Conservation (phyloP, 2,113 vertebrate species). For the Corythaeola cristata region DNA sequence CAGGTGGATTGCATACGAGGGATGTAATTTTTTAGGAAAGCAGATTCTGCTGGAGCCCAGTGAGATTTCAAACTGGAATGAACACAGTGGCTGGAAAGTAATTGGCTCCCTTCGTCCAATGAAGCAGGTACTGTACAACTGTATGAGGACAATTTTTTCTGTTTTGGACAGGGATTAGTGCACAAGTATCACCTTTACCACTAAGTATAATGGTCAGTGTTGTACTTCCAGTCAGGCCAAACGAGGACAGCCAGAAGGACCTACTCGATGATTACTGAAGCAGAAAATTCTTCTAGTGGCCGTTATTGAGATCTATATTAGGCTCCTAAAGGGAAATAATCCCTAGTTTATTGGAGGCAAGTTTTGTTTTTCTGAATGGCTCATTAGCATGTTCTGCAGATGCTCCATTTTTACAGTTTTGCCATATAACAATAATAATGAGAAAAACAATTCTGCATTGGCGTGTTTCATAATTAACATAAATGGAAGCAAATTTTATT, state of each 20-base stretch:
- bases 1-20: constrained; percentile 87
- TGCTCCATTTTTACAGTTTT: background rate
- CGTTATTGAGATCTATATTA: background rate
- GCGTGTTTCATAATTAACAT: background rate
- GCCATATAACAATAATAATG: background rate
- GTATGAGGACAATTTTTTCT: background rate
- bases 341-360: background rate
- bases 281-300: background rate
- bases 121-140: constrained; percentile 76
- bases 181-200: background rate
- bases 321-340: background rate
- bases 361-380: background rate
- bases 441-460: background rate
- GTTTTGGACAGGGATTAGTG: background rate
- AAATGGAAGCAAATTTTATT: background rate
- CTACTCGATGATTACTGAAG: background rate
- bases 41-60: constrained; percentile 80
- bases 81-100: constrained; percentile 82
- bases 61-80: constrained; percentile 78
- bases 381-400: background rate
- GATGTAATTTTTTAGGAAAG: constrained; percentile 81
- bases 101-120: constrained; percentile 84
- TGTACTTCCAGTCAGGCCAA: background rate
- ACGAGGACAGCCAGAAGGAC: background rate
- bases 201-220: background rate